Evolutionary conservation across 2,888 invertebrate genomes (phyloP).

Genomic region (Conops quadrifasciatus): DNA sequence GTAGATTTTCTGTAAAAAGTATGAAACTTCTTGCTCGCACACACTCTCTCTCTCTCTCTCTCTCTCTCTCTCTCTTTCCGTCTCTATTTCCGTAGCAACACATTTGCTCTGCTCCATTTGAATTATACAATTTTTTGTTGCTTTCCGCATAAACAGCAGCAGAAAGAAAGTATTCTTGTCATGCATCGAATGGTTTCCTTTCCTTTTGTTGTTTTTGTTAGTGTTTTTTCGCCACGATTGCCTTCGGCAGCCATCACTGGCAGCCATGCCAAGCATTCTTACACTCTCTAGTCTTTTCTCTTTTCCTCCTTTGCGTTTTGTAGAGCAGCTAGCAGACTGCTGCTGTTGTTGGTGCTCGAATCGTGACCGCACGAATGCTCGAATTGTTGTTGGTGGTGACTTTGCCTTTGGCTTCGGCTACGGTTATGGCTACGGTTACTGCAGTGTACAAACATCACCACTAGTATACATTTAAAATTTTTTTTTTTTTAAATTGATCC

Average conservation of each 20-base stretch:
- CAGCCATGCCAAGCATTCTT: constrained; percentile 22
- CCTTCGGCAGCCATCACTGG: constrained; percentile 31
- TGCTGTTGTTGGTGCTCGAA: too few species aligned
- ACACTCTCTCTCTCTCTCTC: background rate
- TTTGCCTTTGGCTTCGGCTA: background rate
- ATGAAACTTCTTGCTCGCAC: background rate
- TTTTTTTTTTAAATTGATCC: too few species aligned
- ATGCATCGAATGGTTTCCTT: background rate
- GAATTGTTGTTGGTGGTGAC: constrained; percentile 7
- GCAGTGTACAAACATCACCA: too few species aligned
- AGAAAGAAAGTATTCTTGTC: background rate
- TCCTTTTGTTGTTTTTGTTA: constrained; percentile 9
- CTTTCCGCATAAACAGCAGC: background rate
- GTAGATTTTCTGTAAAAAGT: too few species aligned
- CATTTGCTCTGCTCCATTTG: too few species aligned
- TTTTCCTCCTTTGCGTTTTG: background rate
- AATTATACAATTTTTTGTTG: background rate
- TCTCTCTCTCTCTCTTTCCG: background rate
- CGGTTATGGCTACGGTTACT: background rate
- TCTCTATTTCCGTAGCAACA: too few species aligned
- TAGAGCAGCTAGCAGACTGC: background rate
- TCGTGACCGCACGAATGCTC: too few species aligned
- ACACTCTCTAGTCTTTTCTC: background rate
- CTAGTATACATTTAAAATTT: too few species aligned
- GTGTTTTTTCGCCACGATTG: constrained; percentile 15